These are phyloP conservation scores for Phrynocephalus versicolor DNA, from an alignment of 2,113 vertebrate species.

Conservation along the genomic window DNA sequence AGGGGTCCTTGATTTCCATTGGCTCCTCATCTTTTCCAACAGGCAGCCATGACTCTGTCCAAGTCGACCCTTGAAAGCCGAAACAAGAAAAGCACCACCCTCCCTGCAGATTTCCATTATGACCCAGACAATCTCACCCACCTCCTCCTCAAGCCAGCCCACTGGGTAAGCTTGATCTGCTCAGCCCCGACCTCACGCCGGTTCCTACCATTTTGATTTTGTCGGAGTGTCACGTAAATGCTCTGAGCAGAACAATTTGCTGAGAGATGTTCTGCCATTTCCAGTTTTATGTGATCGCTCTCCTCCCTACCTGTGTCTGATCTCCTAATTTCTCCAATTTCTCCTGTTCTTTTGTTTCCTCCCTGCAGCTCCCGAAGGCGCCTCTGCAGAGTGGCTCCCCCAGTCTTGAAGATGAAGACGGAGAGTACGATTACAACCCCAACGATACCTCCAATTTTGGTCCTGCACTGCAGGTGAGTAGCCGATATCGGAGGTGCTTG, in stretches of 20 bases:
- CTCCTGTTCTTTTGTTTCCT: background rate
- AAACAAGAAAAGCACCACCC: constrained; percentile 80
- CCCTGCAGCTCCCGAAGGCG: constrained; percentile 72
- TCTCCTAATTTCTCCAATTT: background rate
- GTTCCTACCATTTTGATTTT: background rate
- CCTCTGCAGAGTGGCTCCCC: constrained; percentile 46
- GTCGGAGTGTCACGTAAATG: background rate
- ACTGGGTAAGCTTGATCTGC: constrained; percentile 73
- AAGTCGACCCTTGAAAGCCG: constrained; percentile 81
- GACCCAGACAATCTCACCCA: constrained; percentile 77
- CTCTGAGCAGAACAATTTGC: background rate
- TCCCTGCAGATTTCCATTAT: constrained; percentile 90
- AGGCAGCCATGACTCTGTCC: constrained; percentile 81
- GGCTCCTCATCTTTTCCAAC: background rate
- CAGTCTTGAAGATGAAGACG: constrained; percentile 80
- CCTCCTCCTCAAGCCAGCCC: constrained; percentile 85
- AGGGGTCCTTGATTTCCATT: background rate
- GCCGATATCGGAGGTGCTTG: no score
- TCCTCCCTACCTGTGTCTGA: background rate
- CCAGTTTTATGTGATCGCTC: no score
- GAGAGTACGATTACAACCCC: constrained; percentile 90
- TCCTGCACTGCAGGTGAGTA: constrained; percentile 82
- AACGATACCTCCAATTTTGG: constrained; percentile 92
- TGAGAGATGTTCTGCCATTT: background rate
- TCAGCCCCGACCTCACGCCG: background rate